These are phyloP conservation scores for Sinosuthora webbiana DNA, from an alignment of 2,113 vertebrate species.

Conservation along the genomic window DNA sequence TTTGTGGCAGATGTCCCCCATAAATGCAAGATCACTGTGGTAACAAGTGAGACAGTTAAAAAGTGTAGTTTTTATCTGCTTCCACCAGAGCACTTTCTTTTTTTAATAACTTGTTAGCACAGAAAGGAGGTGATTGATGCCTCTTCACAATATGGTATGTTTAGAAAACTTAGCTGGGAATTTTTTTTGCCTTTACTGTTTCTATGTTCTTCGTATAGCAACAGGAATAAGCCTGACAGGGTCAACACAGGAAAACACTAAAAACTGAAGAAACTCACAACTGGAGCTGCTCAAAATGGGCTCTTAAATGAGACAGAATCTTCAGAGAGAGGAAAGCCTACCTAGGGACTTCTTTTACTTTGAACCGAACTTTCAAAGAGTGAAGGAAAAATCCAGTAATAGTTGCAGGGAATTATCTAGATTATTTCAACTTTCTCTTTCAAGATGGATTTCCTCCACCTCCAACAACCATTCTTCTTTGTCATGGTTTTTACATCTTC, in stretches of 20 bases:
- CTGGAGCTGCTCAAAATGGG: neutral
- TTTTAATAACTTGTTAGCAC: conserved; percentile 13
- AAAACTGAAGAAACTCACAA: neutral
- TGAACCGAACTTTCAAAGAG: neutral
- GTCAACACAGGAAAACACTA: neutral
- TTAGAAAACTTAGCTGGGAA: neutral
- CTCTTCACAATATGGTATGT: neutral
- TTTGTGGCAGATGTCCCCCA: neutral
- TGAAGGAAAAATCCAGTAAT: neutral
- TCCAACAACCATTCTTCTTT: neutral
- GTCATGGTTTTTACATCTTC: neutral
- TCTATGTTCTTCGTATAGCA: neutral
- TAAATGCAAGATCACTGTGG: neutral
- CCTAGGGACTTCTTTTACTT: neutral
- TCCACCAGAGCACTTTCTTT: neutral
- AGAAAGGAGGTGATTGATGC: neutral
- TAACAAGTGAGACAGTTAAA: neutral
- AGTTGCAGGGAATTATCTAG: neutral
- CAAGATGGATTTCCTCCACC: neutral
- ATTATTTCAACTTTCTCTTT: neutral
- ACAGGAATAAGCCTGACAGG: neutral
- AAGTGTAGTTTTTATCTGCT: neutral
- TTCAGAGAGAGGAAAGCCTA: neutral
- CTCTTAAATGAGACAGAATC: neutral
- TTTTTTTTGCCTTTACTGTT: neutral